Conservation (phyloP, 2,113 vertebrate genomes). For the Steatornis caripensis region DNA sequence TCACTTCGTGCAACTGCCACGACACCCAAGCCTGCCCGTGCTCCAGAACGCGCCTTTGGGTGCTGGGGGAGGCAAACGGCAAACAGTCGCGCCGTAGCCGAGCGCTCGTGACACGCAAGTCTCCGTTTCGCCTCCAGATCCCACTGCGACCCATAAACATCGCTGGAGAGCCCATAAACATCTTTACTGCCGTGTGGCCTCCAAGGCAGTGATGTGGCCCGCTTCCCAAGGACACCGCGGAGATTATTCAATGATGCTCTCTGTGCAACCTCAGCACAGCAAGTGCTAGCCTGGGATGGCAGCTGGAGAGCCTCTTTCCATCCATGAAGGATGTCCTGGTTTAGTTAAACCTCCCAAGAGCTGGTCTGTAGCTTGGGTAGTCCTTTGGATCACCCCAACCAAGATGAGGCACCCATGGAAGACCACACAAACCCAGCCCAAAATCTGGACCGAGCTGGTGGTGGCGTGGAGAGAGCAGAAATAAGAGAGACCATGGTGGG, state of each 20-base stretch:
- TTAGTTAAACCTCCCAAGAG: background rate
- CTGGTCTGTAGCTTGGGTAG: background rate
- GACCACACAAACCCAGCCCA: background rate
- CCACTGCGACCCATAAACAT: background rate
- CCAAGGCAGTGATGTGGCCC: background rate
- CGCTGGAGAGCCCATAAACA: background rate
- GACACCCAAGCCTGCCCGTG: background rate
- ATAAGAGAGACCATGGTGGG: background rate
- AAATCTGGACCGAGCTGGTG: background rate
- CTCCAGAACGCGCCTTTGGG: background rate
- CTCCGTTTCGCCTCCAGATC: background rate
- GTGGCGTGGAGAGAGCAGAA: background rate
- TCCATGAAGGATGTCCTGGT: background rate
- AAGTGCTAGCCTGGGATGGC: background rate
- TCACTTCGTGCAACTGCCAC: fast-evolving
- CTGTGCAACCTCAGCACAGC: background rate
- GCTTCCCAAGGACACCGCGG: background rate
- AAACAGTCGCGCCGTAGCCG: background rate
- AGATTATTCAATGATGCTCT: background rate
- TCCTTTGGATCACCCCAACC: background rate
- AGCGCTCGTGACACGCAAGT: background rate
- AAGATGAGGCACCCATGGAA: background rate
- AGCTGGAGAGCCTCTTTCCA: background rate
- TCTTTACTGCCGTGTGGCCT: background rate
- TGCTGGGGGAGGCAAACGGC: background rate